Conservation (phyloP, 2,113 vertebrate species). For the Neogale vison region DNA sequence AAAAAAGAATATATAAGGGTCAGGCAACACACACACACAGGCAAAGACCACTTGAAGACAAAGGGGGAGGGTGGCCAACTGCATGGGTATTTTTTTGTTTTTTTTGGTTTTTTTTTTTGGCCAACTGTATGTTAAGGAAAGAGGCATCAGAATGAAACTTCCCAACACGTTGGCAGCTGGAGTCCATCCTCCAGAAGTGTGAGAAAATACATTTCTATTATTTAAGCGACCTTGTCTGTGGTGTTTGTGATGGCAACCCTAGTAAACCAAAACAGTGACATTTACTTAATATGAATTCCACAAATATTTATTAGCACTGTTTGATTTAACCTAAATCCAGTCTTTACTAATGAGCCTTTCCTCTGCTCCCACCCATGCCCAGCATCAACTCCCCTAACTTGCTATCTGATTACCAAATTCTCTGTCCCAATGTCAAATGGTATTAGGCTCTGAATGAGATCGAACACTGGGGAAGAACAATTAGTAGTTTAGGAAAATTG, state of each 20-base stretch:
- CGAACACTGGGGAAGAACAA: background rate
- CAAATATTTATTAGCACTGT: background rate
- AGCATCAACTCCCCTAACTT: background rate
- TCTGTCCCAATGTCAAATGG: background rate
- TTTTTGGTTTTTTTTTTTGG: too few species aligned
- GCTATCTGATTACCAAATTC: background rate
- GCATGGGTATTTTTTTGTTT: too few species aligned
- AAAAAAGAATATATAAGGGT: background rate
- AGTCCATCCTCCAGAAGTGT: background rate
- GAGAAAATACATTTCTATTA: background rate
- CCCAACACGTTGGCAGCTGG: rapidly evolving
- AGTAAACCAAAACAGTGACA: background rate
- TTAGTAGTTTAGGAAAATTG: background rate
- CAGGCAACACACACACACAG: background rate
- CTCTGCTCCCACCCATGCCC: background rate
- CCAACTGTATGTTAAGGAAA: background rate
- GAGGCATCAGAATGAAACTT: background rate
- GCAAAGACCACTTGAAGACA: background rate
- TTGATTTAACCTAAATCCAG: background rate
- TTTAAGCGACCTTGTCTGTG: background rate
- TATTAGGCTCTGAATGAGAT: background rate
- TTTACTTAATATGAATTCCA: background rate
- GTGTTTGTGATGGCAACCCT: background rate
- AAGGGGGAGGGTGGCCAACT: background rate
- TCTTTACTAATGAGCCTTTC: background rate